phyloP scores from a whole-genome alignment of 2,888 invertebrate genomes.

The Serripes groenlandicus region DNA sequence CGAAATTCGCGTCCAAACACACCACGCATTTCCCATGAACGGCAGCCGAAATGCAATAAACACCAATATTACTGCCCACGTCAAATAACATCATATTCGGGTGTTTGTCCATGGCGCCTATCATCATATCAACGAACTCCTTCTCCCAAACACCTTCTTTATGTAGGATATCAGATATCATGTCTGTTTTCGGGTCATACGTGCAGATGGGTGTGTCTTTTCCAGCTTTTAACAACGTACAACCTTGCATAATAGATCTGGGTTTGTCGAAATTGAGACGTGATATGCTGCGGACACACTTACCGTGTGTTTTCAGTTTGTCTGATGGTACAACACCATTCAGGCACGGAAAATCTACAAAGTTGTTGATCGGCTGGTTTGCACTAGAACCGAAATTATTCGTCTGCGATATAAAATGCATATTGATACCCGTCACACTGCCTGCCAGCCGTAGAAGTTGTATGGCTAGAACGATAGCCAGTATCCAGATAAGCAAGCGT shows the following conservation, averaged over 20 bases:
- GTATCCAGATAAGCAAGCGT: background rate
- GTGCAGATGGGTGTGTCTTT: slow-evolving; percentile 12
- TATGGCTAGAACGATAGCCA: background rate
- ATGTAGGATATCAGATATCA: slow-evolving; percentile 8
- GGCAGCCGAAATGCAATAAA: slow-evolving; percentile 7
- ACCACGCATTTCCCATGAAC: background rate
- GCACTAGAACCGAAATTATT: background rate
- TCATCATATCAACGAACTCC: background rate
- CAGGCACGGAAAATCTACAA: slow-evolving; percentile 15
- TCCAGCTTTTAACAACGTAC: background rate
- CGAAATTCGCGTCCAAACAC: slow-evolving; percentile 15
- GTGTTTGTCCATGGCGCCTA: background rate
- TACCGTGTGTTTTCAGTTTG: background rate
- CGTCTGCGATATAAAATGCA: background rate
- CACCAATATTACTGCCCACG: slow-evolving; percentile 7
- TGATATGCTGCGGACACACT: slow-evolving; percentile 5
- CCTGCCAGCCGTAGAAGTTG: background rate
- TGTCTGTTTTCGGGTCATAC: background rate
- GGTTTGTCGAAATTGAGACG: background rate
- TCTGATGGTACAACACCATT: background rate
- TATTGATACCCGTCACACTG: background rate
- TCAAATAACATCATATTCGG: slow-evolving; percentile 13
- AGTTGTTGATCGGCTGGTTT: background rate
- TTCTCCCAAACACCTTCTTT: slow-evolving; percentile 13
- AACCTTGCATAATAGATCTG: background rate